Conservation (phyloP, 2,888 invertebrate species). For the Lepidonotus clava region DNA sequence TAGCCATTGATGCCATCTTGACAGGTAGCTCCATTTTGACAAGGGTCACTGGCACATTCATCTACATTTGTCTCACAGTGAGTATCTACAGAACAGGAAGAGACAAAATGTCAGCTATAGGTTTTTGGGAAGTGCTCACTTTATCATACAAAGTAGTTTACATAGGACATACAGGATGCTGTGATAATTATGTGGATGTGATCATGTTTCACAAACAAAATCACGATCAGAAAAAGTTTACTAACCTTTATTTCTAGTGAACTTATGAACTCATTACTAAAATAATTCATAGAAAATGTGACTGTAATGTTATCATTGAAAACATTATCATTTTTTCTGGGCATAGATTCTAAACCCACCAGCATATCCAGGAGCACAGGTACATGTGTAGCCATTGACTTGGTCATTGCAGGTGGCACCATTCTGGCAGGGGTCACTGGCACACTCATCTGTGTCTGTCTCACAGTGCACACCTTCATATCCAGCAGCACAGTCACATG, state of each 20-base stretch:
- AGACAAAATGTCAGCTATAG: no score
- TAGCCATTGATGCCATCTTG: slow-evolving; percentile 1
- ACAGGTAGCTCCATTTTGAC: slow-evolving; percentile 23
- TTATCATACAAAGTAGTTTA: no score
- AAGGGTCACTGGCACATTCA: slow-evolving; percentile 41
- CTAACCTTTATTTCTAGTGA: no score
- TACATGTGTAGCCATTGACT: slow-evolving; percentile 59
- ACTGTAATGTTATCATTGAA: no score
- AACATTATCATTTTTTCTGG: no score
- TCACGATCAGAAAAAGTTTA: no score
- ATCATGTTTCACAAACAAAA: neutral
- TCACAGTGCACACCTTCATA: slow-evolving; percentile 62
- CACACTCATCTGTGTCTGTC: slow-evolving; percentile 87
- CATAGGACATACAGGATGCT: no score
- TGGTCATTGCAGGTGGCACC: slow-evolving; percentile 88
- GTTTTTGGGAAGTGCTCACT: no score
- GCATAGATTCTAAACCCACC: slow-evolving; percentile 7
- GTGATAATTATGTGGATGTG: no score
- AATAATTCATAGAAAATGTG: no score
- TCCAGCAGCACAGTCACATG: neutral
- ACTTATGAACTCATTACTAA: no score
- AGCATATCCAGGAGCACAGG: slow-evolving; percentile 56
- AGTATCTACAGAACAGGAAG: neutral
- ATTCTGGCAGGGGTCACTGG: slow-evolving; percentile 95
- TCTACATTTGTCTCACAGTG: slow-evolving; percentile 40